Conservation (phyloP, 2,888 invertebrate species). For the Oxyteleia sp. region DNA sequence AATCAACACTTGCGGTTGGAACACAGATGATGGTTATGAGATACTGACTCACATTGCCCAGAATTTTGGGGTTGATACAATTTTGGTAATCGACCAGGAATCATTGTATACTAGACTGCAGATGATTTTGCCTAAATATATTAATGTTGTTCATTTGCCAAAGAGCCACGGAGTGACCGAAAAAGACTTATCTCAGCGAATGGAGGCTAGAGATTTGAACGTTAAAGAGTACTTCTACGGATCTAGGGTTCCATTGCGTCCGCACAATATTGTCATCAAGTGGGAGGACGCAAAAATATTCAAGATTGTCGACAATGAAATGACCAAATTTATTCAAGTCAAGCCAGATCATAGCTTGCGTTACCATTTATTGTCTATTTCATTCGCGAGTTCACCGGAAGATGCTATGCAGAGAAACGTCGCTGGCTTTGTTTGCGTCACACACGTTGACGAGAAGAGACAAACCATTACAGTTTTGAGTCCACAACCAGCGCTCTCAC, state of each 20-base stretch:
- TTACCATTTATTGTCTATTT: slow-evolving; percentile 96
- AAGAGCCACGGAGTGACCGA: slow-evolving; percentile 99
- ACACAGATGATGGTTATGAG: slow-evolving; percentile 96
- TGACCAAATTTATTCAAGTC: slow-evolving; percentile 95
- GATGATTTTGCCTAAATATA: slow-evolving; percentile 97
- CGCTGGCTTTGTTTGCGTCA: slow-evolving; percentile 97
- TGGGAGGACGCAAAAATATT: slow-evolving; percentile 96
- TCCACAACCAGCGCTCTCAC: no score
- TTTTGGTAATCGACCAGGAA: slow-evolving; percentile 98
- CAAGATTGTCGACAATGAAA: slow-evolving; percentile 97
- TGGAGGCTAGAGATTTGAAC: slow-evolving; percentile 93
- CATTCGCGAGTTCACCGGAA: slow-evolving; percentile 93
- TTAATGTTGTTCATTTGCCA: slow-evolving; percentile 95
- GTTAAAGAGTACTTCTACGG: slow-evolving; percentile 99
- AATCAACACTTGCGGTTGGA: slow-evolving; percentile 78
- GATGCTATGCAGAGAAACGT: slow-evolving; percentile 96
- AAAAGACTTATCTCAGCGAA: slow-evolving; percentile 91
- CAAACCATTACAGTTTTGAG: no score
- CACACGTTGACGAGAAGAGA: no score
- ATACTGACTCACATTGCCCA: slow-evolving; percentile 95
- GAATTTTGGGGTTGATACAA: slow-evolving; percentile 98
- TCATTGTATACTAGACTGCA: slow-evolving; percentile 97
- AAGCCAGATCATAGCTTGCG: slow-evolving; percentile 92
- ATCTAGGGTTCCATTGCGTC: slow-evolving; percentile 93
- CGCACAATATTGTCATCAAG: slow-evolving; percentile 97